Evolutionary conservation across 2,797 vertebrate genomes (phyloP), one percentile per base, ranked within the genome.

Genomic region (Malurus splendens): DNA sequence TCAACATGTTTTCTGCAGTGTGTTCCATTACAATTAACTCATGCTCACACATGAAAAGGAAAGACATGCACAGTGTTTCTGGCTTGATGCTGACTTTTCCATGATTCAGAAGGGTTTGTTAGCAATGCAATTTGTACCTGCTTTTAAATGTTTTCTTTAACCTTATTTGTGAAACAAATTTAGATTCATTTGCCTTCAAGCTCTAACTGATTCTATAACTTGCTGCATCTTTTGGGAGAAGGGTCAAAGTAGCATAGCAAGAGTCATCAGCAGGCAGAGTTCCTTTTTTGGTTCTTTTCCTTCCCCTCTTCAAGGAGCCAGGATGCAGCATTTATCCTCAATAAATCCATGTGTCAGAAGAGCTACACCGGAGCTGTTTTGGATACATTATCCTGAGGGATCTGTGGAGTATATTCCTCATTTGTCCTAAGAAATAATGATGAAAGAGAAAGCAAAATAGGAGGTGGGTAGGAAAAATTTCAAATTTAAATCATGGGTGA

Each of bases 131-230:
- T 90, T 89, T 90, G 51, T 73, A 67, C 82, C 72, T 84, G 41
- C 85, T 86, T 86, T 73, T 39, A 59, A 93, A 71, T 77, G 81
- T 71, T 92, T 92, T 85, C 79, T 90, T 92, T 86, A 83, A 79
- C 82, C 67, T 79, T 87, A 80, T 89, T 86, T 92, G 82, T 89
- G 82, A 76, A 90, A 47, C 67, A 86, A 89, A 86, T 86, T 55
- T 42, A 66, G 48, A 66, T 70, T 83, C 41, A 73, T 86, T 82
- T 90, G 39, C 42, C 74, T 83, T 80, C 52, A 61, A 71, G 77
- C 55, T 64, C 4, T 39, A 77, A 82, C 56, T 45, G 45, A 67
- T 92, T 76, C 50, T 51, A 41, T 79, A 77, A 39, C 28, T 85
- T 74, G 50, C 60, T 65, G 5, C 42, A 7, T 85, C 54, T 91